Base-by-base conservation (phyloP, 2,113 vertebrate species). In the Crypturellus undulatus region DNA sequence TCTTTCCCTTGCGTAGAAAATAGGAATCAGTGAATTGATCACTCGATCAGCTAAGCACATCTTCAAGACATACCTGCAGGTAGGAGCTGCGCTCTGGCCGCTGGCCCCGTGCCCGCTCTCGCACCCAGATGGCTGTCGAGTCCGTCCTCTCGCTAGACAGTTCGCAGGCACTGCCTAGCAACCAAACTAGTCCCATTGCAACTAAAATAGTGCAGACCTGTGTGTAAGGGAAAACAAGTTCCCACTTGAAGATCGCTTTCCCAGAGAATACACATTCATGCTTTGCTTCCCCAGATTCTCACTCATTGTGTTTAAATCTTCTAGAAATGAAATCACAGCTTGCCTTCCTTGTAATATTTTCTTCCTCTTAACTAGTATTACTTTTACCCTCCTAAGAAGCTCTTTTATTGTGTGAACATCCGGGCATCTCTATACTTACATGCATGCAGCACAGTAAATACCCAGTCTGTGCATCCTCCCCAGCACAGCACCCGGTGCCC, bases 61-160 rank as follows among this genome's bases (percentile, higher is more conserved):
- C 98, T 99, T 99, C 97, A 99, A 99, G 98, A 99, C 99, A 0
- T 99, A 99, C 97, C 99, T 99, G 73, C 99, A 99, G 99, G 99
- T 99, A 97, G 91, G 97, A 54, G 67, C 16, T 51, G 43, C 12
- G 40, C 3, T 12, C 51, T 68, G 3, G 89, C 87, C 89, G 92
- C 77, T 42, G 30, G 90, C 75, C 80, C 73, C 8, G 0, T 8
- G 14, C 73, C 51, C 73, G 72, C 38, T 91, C 81, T 82, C 78
- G 28, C 63, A 56, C 80, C 43, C 8, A 30, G 43, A 52, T 84
- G 36, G 47, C 75, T 34, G 56, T 84, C 2, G n/a, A 87, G 87
- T 32, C 75, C 70, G 49, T 71, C 28, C 71, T 70, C 86, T 95
- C 94, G 32, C 91, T 92, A 96, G 82, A 79, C 45, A 45, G 52